Evolutionary conservation across 2,113 vertebrate genomes (phyloP).

Genomic region (Saccopteryx leptura): DNA sequence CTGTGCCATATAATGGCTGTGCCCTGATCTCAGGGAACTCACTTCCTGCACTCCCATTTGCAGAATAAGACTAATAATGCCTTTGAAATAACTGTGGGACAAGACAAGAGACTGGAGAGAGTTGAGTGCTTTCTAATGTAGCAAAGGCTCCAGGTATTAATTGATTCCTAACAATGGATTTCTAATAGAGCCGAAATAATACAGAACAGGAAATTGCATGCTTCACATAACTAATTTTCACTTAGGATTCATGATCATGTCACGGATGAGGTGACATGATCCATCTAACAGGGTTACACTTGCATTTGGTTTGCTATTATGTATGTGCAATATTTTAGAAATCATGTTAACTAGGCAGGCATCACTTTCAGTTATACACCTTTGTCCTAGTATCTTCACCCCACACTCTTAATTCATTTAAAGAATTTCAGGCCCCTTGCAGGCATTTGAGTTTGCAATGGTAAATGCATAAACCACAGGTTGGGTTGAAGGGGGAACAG

Average conservation of each 20-base stretch:
- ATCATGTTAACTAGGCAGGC: background rate
- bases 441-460: background rate
- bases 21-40: background rate
- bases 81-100: constrained; percentile 35
- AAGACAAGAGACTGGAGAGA: background rate
- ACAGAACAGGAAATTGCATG: background rate
- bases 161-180: constrained; percentile 1
- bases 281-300: background rate
- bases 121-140: background rate
- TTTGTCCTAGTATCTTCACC: background rate
- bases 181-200: constrained; percentile 25
- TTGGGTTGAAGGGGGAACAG: background rate
- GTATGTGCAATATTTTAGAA: constrained; percentile 23
- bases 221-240: background rate
- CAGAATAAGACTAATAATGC: background rate
- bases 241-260: background rate
- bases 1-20: no score
- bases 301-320: background rate
- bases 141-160: background rate
- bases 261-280: background rate
- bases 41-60: background rate
- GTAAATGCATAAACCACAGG: background rate
- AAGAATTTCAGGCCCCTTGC: background rate
- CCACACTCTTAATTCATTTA: background rate
- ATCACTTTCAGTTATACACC: background rate